Conservation (phyloP, 1,140 invertebrate genomes). For the Microvelia longipes region DNA sequence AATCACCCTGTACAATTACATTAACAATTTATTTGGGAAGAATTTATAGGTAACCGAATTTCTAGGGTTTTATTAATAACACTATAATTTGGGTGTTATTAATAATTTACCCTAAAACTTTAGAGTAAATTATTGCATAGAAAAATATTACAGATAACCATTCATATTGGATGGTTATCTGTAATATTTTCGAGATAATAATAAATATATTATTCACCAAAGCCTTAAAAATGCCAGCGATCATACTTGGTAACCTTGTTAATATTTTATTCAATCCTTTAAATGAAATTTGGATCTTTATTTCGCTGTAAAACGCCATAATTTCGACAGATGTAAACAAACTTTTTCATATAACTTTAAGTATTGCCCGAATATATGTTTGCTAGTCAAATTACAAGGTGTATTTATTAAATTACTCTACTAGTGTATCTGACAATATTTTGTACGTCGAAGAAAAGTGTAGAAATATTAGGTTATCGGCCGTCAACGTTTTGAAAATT, state of each 20-base stretch:
- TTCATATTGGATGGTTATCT: background rate
- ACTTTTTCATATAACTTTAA: background rate
- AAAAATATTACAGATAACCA: background rate
- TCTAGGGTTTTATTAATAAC: background rate
- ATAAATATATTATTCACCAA: too few relatives aligned
- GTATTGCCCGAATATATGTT: background rate
- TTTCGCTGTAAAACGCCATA: too few relatives aligned
- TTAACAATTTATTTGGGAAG: background rate
- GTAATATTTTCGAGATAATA: background rate
- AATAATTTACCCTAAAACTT: background rate
- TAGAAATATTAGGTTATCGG: too few relatives aligned
- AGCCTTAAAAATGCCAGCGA: too few relatives aligned
- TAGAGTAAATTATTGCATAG: background rate
- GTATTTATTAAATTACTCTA: background rate
- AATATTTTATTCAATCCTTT: too few relatives aligned
- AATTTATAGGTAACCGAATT: background rate
- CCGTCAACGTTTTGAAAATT: too few relatives aligned
- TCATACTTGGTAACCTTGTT: too few relatives aligned
- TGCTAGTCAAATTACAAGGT: background rate
- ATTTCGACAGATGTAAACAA: too few relatives aligned
- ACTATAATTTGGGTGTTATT: background rate
- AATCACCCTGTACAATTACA: constrained; percentile 46
- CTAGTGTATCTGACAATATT: background rate
- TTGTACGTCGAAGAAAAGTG: background rate
- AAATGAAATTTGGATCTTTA: too few relatives aligned